Evolutionary conservation across 2,797 vertebrate genomes (phyloP), one percentile per base, ranked within the genome.

Genomic region (Cottoperca gobio): DNA sequence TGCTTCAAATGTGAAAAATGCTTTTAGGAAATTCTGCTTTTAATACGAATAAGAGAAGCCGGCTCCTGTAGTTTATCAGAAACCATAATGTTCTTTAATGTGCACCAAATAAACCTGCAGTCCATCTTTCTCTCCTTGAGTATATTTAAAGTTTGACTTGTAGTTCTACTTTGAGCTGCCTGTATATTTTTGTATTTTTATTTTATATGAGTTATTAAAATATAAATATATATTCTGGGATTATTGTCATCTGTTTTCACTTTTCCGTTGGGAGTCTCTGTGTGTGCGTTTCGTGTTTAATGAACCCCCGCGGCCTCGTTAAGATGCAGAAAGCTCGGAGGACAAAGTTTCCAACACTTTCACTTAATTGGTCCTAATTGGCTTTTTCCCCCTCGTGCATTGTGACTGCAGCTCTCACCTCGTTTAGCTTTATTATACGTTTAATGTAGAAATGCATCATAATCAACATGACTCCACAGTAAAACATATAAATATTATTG

Each of bases 171-270:
- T 67, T 66, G 21, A 89, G 53, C 69, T 78, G 62, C 79, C 43
- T 84, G 61, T 83, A 70, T 82, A 82, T 88, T 88, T 91, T 88
- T 90, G 39, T 87, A 89, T 79, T 88, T 71, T 42, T 70, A 8
- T 82, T 90, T 89, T 87, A 74, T 59, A 86, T 80, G 48, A 74
- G 49, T 79, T 82, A 84, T 83, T 86, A 73, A 78, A 70, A 73
- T 35, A 24, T 2, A 58, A 9, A 40, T 16, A 8, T 23, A 61
- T 59, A 48, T 64, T 19, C n/a, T 70, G 17, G 37, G 39, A 39
- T 50, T 75, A 2, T 66, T 48, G 37, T 59, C n/a, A 6, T 23
- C 3, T 64, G 6, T 54, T 45, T 57, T 13, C 10, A 10, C 12
- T 8, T 43, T n/a, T 68, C n/a, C 68, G 3, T 62, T 50, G 9